Conservation (phyloP, 2,113 vertebrate species). For the Pangasianodon gigas region DNA sequence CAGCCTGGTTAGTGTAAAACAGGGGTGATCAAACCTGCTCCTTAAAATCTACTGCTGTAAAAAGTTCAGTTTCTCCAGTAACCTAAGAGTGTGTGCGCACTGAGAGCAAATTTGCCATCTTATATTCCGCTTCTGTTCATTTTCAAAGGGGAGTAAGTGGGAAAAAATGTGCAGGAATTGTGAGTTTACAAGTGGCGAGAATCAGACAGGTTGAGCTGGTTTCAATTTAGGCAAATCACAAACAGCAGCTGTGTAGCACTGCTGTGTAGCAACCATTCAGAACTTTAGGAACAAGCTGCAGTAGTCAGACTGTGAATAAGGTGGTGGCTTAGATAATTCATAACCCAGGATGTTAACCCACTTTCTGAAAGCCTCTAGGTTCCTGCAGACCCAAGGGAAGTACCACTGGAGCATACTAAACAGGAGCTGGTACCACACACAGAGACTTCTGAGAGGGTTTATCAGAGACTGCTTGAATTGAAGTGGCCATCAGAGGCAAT, state of each 20-base stretch:
- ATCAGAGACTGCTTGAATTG: background rate
- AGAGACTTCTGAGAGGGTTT: background rate
- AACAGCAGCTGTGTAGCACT: background rate
- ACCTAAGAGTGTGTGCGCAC: background rate
- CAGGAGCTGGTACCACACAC: background rate
- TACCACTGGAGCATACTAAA: background rate
- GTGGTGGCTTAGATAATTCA: background rate
- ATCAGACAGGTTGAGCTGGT: background rate
- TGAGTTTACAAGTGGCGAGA: background rate
- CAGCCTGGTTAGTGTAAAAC: conserved; percentile 1
- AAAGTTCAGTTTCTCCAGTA: background rate
- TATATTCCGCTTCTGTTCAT: background rate
- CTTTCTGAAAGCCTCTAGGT: background rate
- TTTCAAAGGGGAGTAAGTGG: background rate
- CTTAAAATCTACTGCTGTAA: background rate
- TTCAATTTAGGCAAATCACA: background rate
- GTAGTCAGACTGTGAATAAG: background rate
- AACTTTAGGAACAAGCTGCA: background rate
- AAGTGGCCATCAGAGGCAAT: background rate
- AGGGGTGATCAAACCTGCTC: background rate
- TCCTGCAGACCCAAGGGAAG: background rate
- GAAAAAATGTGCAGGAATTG: background rate
- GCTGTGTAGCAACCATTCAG: background rate
- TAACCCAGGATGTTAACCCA: background rate
- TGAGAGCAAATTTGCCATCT: background rate